Conservation (phyloP, 2,888 invertebrate genomes). For the Mystacides longicornis region DNA sequence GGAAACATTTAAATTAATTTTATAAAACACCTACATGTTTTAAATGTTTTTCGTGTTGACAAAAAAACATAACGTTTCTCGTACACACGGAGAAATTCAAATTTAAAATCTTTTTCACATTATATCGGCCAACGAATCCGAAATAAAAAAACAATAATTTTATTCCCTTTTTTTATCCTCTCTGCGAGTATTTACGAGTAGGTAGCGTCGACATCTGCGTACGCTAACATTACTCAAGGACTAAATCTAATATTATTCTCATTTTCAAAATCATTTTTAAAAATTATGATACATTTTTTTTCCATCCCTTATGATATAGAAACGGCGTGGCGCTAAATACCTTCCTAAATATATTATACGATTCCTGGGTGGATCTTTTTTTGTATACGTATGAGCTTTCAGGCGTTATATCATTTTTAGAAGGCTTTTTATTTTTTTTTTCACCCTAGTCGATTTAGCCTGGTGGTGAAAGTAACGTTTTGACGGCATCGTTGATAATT, state of each 20-base stretch:
- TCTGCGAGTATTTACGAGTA: too few relatives aligned
- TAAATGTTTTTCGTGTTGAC: too few relatives aligned
- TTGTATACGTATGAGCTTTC: neutral
- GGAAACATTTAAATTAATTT: too few relatives aligned
- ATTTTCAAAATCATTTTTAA: neutral
- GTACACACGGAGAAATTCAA: too few relatives aligned
- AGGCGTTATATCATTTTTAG: constrained; percentile 20
- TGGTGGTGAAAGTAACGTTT: constrained; percentile 16
- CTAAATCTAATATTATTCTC: neutral
- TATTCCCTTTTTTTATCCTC: too few relatives aligned
- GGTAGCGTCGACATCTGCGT: too few relatives aligned
- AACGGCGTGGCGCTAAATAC: neutral
- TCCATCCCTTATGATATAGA: neutral
- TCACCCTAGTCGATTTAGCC: constrained; percentile 18
- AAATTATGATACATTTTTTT: neutral
- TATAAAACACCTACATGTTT: too few relatives aligned
- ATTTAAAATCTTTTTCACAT: too few relatives aligned
- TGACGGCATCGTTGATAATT: constrained; percentile 16
- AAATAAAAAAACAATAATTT: too few relatives aligned
- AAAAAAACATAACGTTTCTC: too few relatives aligned
- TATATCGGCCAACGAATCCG: too few relatives aligned
- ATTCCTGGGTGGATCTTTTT: neutral
- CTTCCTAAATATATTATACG: neutral
- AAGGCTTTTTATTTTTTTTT: constrained; percentile 19
- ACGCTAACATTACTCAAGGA: too few relatives aligned